phyloP scores from a whole-genome alignment of 2,113 vertebrate species.

The Alaudala cheleensis region DNA sequence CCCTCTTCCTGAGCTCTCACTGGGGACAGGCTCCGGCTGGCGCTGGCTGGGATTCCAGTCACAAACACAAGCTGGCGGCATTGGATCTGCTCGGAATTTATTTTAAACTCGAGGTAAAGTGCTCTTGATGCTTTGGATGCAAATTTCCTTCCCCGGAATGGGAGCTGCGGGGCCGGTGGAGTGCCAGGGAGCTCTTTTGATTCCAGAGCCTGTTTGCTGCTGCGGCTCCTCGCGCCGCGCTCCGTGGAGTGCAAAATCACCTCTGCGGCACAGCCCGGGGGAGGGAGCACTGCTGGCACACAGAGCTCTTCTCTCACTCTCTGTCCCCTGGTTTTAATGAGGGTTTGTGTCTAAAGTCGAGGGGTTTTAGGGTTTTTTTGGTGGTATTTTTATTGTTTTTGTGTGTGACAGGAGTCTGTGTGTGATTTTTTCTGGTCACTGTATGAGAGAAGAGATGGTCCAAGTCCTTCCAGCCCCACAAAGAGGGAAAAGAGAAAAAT shows the following conservation, averaged over 20 bases:
- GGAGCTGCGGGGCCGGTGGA: not conserved
- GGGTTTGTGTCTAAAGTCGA: not conserved
- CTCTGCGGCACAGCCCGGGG: not conserved
- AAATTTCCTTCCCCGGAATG: not conserved
- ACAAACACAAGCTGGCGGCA: slow-evolving; percentile 14
- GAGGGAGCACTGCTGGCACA: not conserved
- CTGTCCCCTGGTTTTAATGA: not conserved
- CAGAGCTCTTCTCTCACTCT: not conserved
- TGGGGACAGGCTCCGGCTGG: not conserved
- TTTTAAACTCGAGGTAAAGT: not conserved
- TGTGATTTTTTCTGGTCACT: not conserved
- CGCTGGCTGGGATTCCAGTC: slow-evolving; percentile 23
- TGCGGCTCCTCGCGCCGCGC: not conserved
- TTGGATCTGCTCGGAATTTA: slow-evolving; percentile 1
- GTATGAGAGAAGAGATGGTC: not conserved
- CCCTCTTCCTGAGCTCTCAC: not conserved
- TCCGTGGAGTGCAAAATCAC: not conserved
- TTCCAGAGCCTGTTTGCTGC: not conserved
- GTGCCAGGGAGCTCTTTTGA: not conserved
- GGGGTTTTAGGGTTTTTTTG: not conserved
- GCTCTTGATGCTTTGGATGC: slow-evolving; percentile 20
- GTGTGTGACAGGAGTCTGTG: not conserved
- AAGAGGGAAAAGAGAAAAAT: not conserved
- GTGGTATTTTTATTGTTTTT: rapidly evolving
- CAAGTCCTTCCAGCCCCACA: not conserved